Percentiles rank a stretch among this genome's conserved stretches.
These are phyloP conservation scores for Lepus timidus DNA, from an alignment of 2,113 vertebrate species.

Conservation along the genomic window DNA sequence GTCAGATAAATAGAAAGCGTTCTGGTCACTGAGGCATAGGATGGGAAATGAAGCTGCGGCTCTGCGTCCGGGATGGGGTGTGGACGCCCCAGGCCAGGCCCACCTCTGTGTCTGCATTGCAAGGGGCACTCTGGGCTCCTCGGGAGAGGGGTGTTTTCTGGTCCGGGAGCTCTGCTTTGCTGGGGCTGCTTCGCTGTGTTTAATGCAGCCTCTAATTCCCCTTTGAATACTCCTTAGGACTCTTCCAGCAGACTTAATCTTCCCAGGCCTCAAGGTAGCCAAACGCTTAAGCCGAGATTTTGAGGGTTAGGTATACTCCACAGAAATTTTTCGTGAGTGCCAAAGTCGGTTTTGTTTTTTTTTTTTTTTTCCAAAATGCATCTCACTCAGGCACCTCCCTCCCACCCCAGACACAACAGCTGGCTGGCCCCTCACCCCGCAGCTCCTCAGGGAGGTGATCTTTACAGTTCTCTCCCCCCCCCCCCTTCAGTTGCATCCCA, in stretches of 20 bases:
- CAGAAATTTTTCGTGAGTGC: neutral
- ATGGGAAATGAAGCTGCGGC: neutral
- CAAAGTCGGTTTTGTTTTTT: neutral
- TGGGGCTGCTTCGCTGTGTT: neutral
- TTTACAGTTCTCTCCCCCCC: neutral
- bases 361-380: neutral
- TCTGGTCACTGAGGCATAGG: neutral
- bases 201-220: neutral
- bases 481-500: neutral
- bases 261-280: conserved; percentile 16
- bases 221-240: neutral
- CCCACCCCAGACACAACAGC: neutral
- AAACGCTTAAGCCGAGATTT: conserved; percentile 47
- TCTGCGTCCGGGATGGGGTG: neutral
- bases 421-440: neutral
- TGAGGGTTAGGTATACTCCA: neutral
- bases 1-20: neutral
- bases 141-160: neutral
- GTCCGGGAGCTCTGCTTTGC: neutral
- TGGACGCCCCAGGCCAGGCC: neutral
- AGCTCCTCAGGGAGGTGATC: neutral
- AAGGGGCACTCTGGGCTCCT: neutral
- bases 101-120: neutral
- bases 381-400: neutral
- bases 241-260: conserved; percentile 51